Conservation (phyloP, 1,140 invertebrate genomes). For the Anadara kagoshimensis region DNA sequence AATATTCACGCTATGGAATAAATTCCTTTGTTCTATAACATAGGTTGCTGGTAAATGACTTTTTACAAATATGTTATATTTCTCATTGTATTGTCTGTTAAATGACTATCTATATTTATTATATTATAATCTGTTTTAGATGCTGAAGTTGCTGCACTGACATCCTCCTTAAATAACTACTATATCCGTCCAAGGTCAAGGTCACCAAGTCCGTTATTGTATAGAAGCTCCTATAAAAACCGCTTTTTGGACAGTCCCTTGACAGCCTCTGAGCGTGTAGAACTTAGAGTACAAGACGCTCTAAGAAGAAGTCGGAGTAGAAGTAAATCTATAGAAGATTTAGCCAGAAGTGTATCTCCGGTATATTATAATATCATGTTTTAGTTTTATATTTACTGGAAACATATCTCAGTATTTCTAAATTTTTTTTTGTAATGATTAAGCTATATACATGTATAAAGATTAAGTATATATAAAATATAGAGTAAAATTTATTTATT, state of each 20-base stretch:
- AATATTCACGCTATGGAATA: too few species aligned
- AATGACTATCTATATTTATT: too few species aligned
- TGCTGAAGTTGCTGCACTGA: constrained; percentile 40
- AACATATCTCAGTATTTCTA: too few species aligned
- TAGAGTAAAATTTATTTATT: too few species aligned
- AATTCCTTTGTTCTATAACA: too few species aligned
- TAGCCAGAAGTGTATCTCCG: constrained; percentile 17
- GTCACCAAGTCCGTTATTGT: constrained; percentile 37
- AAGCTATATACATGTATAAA: too few species aligned
- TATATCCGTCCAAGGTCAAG: constrained; percentile 26
- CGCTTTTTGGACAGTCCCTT: constrained; percentile 27
- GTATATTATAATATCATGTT: not conserved
- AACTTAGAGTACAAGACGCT: constrained; percentile 21
- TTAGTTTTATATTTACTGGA: too few species aligned
- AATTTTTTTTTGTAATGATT: too few species aligned
- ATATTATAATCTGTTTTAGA: constrained; percentile 4
- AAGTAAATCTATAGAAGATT: constrained; percentile 28
- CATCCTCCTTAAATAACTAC: constrained; percentile 27
- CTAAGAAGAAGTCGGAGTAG: constrained; percentile 14
- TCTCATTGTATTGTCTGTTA: too few species aligned
- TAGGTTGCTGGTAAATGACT: too few species aligned
- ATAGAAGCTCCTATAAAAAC: constrained; percentile 27
- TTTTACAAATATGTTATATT: too few species aligned
- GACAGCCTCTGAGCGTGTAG: constrained; percentile 31
- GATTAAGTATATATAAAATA: too few species aligned